A percentile compares a stretch with the other conserved stretches of the same genome.
Conservation (phyloP, 1,140 invertebrate genomes). For the Leguminivora glycinivorella region DNA sequence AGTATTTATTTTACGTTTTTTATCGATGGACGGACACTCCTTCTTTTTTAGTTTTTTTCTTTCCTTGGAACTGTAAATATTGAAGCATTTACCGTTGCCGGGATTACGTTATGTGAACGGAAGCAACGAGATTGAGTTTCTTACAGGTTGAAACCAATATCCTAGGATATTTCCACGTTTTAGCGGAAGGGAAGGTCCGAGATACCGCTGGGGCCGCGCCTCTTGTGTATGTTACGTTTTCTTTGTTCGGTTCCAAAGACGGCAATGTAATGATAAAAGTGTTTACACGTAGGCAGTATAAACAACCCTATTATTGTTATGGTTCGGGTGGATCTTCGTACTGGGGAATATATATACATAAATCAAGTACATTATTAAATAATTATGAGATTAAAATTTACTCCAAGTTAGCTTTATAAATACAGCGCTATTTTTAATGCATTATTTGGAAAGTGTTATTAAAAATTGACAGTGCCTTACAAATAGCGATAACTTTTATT, state of each 20-base stretch:
- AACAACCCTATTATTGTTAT: not conserved
- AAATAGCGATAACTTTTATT: too few species aligned
- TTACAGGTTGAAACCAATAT: conserved; percentile 49
- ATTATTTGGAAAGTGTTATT: too few species aligned
- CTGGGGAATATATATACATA: too few species aligned
- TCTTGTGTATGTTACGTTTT: not conserved
- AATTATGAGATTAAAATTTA: too few species aligned
- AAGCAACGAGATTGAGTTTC: conserved; percentile 44
- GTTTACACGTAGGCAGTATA: not conserved
- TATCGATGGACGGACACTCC: not conserved
- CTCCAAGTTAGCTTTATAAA: too few species aligned
- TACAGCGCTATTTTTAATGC: too few species aligned
- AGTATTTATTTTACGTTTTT: conserved; percentile 33
- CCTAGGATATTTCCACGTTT: conserved; percentile 39
- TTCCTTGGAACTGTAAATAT: conserved; percentile 36
- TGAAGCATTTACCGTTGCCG: conserved; percentile 36
- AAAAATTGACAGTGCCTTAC: too few species aligned
- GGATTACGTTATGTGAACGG: conserved; percentile 44
- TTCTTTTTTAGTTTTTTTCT: too few species aligned
- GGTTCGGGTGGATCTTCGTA: not conserved
- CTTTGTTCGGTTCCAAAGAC: conserved; percentile 2
- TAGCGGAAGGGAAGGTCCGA: conserved; percentile 25
- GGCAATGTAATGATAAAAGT: not conserved
- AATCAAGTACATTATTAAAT: too few species aligned
- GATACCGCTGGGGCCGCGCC: not conserved